These are phyloP conservation scores for Calyptommatus sinebrachiatus DNA, from an alignment of 2,113 vertebrate genomes.

Conservation along the genomic window DNA sequence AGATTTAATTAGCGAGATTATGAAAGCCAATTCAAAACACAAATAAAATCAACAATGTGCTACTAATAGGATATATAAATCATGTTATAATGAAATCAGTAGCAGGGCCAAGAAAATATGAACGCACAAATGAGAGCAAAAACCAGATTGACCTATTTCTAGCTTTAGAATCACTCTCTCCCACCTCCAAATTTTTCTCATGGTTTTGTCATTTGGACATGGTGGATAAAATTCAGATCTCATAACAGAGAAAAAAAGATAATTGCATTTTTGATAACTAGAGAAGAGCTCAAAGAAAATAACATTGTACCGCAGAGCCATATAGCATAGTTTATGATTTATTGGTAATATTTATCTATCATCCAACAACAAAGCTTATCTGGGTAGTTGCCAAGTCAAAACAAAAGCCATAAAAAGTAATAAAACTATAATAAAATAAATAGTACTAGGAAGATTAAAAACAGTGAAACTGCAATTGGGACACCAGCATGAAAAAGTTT, in stretches of 20 bases:
- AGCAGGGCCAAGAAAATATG: background rate
- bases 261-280: background rate
- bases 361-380: too few relatives aligned
- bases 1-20: constrained; percentile 29
- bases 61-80: constrained; percentile 10
- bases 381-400: too few relatives aligned
- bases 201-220: background rate
- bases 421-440: too few relatives aligned
- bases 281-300: background rate
- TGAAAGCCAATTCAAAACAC: constrained; percentile 35
- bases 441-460: too few relatives aligned
- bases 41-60: constrained; percentile 41
- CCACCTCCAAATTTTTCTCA: too few relatives aligned
- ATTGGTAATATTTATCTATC: too few relatives aligned
- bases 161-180: background rate
- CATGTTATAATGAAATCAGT: constrained; percentile 6
- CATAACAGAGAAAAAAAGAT: background rate
- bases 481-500: too few relatives aligned
- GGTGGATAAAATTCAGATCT: background rate
- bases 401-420: too few relatives aligned
- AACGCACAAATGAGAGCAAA: background rate
- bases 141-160: background rate
- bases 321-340: background rate
- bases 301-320: background rate
- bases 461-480: too few relatives aligned